These are phyloP conservation scores for Thalassarche chlororhynchos DNA, from an alignment of 2,113 vertebrate genomes.

Conservation along the genomic window DNA sequence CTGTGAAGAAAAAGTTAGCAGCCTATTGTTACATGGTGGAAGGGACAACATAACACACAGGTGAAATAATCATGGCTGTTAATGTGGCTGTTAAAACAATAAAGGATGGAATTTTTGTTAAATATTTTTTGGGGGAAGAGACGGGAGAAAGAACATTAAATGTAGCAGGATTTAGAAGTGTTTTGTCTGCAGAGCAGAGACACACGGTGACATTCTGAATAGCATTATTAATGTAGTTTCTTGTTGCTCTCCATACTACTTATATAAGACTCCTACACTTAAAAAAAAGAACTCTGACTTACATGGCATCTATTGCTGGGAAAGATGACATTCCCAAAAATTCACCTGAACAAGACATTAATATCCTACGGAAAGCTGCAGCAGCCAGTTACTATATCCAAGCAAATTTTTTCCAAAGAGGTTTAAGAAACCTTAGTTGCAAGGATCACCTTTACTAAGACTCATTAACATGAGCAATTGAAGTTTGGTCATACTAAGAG, in stretches of 20 bases:
- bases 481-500: not conserved
- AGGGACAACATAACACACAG: not conserved
- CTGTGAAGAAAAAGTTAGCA: not conserved
- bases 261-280: not conserved
- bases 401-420: not conserved
- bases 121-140: accelerated
- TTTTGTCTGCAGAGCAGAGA: not conserved
- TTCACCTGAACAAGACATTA: not conserved
- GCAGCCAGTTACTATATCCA: not conserved
- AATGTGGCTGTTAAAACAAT: not conserved
- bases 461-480: not conserved
- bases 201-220: not conserved
- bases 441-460: not conserved
- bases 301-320: not conserved
- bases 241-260: not conserved
- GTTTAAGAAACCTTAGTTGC: not conserved
- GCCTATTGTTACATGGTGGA: accelerated
- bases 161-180: not conserved
- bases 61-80: not conserved
- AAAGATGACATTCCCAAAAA: not conserved
- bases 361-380: not conserved
- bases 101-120: not conserved
- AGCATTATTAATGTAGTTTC: not conserved
- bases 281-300: not conserved
- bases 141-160: not conserved